A percentile compares a stretch with the other conserved stretches of the same genome.
phyloP scores from a whole-genome alignment of 2,888 invertebrate genomes.

The Cylindroiulus punctatus region DNA sequence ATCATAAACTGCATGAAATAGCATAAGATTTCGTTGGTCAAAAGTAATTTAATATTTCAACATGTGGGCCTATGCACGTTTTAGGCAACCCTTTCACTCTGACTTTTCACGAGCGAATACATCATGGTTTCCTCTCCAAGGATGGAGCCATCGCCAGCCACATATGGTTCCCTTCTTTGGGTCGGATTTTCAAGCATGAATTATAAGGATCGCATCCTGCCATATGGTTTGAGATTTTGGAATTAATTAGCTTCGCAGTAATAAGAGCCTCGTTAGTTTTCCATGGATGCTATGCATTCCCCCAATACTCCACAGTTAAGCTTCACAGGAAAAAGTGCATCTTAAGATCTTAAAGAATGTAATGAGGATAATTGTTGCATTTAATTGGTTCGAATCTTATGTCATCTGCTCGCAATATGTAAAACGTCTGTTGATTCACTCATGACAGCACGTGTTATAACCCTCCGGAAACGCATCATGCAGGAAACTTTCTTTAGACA shows the following conservation, averaged over 20 bases:
- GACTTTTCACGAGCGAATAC: background rate
- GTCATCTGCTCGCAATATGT: background rate
- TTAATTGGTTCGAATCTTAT: background rate
- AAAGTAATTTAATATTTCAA: background rate
- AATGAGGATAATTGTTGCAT: background rate
- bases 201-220: constrained; percentile 21
- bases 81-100: background rate
- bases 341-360: background rate
- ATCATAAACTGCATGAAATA: no score
- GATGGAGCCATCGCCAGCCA: background rate
- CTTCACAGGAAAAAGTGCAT: background rate
- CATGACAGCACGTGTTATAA: background rate
- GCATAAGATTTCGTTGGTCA: background rate
- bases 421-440: background rate
- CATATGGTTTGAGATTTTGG: background rate
- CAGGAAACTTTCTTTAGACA: background rate
- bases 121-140: background rate
- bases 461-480: background rate
- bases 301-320: background rate
- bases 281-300: background rate
- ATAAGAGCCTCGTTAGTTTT: background rate
- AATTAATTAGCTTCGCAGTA: background rate
- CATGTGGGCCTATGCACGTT: background rate
- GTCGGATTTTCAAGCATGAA: background rate
- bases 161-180: constrained; percentile 32